Base-by-base conservation (phyloP, 2,113 vertebrate genomes). In the Crypturellus undulatus region DNA sequence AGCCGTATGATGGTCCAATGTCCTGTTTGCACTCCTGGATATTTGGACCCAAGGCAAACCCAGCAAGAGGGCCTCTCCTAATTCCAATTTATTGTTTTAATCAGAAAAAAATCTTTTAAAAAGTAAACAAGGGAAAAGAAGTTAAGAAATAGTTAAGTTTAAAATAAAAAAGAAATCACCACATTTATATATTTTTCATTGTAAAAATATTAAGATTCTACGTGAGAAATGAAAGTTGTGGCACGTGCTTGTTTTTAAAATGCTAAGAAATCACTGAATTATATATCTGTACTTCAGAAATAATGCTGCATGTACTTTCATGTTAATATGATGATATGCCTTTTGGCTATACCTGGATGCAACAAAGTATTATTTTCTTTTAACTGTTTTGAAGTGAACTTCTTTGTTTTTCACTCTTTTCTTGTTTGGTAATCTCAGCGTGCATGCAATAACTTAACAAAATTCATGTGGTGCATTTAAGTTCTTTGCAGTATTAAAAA, bases 1-100 rank as follows among this genome's bases (percentile, higher is more conserved):
- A 79, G 4, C 20, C 3, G 0, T 8, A 2, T 5, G 13, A 18
- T 75, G 32, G 11, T 68, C 34, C 32, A 28, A 38, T 42, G 19
- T 51, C 47, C 58, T 6, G 0, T 43, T 68, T 38, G 22, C 6
- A 7, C 26, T 89, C 34, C 38, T 36, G 52, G 26, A 5, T 54
- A 21, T 32, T 32, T 32, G 5, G 30, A 47, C 3, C 20, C 45
- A 45, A 32, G 6, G 70, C 30, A 67, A 80, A 54, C 45, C n/a
- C 12, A 25, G 2, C 3, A 8, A 24, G 54, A 20, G 30, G 26
- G 21, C 24, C 65, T 72, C 5, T 5, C 14, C 14, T 76, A 60
- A 81, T 92, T 59, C 30, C 24, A 20, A 9, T 18, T 22, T 81
- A 17, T 4, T 60, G 8, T 56, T 89, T 42, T 47, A 79, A 38